Percentiles rank a stretch among this genome's conserved stretches.
Evolutionary conservation across 1,140 invertebrate genomes (phyloP).

Genomic region (Pomacea maculata): DNA sequence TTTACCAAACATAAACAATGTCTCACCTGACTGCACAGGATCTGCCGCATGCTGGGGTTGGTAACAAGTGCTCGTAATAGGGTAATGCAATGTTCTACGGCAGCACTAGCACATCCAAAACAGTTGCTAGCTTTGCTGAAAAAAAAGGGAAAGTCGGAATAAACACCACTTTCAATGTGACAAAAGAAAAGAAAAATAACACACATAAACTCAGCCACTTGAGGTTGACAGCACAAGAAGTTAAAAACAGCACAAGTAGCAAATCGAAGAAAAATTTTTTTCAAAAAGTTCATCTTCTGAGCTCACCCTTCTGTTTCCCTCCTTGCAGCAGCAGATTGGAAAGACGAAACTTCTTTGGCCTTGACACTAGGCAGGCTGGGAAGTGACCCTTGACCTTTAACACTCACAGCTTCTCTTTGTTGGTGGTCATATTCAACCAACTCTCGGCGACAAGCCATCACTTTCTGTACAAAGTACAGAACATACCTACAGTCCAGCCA

Average conservation of each 20-base stretch:
- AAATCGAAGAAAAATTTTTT: neutral
- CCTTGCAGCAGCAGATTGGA: constrained; percentile 10
- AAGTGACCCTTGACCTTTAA: constrained; percentile 39
- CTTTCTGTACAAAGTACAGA: constrained; percentile 62
- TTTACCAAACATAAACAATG: neutral
- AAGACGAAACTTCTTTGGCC: constrained; percentile 28
- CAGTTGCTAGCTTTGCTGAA: constrained; percentile 57
- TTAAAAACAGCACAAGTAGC: too few species aligned
- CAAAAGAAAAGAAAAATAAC: too few species aligned
- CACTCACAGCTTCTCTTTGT: constrained; percentile 69
- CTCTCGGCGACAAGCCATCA: constrained; percentile 88
- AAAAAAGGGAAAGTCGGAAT: neutral
- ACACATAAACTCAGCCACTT: too few species aligned
- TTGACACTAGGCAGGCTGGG: constrained; percentile 36
- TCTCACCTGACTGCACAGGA: constrained; percentile 75
- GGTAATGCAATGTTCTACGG: constrained; percentile 93
- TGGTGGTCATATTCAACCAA: constrained; percentile 91
- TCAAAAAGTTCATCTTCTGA: neutral
- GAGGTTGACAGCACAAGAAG: too few species aligned
- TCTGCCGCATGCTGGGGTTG: constrained; percentile 79
- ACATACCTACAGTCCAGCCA: too few species aligned
- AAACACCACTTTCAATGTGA: too few species aligned
- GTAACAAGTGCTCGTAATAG: constrained; percentile 90
- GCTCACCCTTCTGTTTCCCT: constrained; percentile 31
- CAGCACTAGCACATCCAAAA: constrained; percentile 70